Evolutionary conservation across 2,113 vertebrate genomes (phyloP).

Genomic region (Hyperoodon ampullatus): DNA sequence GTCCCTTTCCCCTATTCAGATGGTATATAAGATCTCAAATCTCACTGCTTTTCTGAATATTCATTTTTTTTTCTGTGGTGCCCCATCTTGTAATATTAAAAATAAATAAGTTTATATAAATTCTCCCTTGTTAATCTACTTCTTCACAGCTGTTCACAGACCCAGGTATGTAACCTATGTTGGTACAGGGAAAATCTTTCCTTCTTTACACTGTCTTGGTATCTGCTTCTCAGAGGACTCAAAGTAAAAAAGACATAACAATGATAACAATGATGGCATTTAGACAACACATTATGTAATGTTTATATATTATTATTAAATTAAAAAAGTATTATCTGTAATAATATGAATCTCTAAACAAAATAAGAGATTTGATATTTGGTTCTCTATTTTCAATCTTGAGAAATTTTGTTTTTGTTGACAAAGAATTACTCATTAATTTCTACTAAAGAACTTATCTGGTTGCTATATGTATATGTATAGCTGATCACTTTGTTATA

Average conservation of each 20-base stretch:
- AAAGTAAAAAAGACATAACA: background rate
- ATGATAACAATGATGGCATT: background rate
- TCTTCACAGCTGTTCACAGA: background rate
- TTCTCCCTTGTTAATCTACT: background rate
- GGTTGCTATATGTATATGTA: no score
- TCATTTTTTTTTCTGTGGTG: background rate
- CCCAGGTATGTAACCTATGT: background rate
- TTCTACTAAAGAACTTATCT: background rate
- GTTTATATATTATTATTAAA: background rate
- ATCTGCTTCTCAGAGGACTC: background rate
- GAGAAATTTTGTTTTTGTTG: background rate
- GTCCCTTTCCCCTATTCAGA: background rate
- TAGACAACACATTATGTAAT: background rate
- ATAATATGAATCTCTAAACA: background rate
- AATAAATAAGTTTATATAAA: background rate
- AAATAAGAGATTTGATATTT: background rate
- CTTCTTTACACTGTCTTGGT: background rate
- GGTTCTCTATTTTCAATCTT: background rate
- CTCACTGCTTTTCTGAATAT: background rate
- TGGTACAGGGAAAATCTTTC: background rate
- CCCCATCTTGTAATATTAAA: background rate
- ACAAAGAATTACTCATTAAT: background rate
- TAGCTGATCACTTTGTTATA: no score
- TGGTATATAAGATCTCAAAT: background rate
- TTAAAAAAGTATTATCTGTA: background rate